Evolutionary conservation across 2,888 invertebrate genomes (phyloP).

Genomic region (Lydus trimaculatus): DNA sequence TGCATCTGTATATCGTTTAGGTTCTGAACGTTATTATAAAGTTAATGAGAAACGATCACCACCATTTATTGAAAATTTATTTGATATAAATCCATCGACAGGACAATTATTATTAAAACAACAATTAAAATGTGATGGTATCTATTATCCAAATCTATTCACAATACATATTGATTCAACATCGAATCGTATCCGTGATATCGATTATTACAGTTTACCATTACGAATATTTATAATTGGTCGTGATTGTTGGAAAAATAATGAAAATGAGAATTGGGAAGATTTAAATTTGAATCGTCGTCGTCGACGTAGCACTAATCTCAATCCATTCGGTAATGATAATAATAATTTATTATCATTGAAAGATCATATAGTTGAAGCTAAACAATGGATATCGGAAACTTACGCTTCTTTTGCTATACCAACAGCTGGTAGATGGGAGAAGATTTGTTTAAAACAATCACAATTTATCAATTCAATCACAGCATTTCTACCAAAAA

Average conservation of each 20-base stretch:
- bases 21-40: slow-evolving; percentile 79
- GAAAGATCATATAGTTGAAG: slow-evolving; percentile 75
- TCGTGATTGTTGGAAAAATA: slow-evolving; percentile 71
- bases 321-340: slow-evolving; percentile 49
- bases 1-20: slow-evolving; percentile 80
- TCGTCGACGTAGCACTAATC: slow-evolving; percentile 34
- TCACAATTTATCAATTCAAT: slow-evolving; percentile 84
- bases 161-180: slow-evolving; percentile 88
- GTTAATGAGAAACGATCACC: slow-evolving; percentile 84
- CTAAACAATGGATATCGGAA: slow-evolving; percentile 86
- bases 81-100: slow-evolving; percentile 76
- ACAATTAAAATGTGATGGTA: slow-evolving; percentile 78
- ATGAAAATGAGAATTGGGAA: slow-evolving; percentile 54
- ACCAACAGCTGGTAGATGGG: slow-evolving; percentile 81
- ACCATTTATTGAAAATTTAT: slow-evolving; percentile 79
- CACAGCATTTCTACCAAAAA: slow-evolving; percentile 77
- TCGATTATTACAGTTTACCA: slow-evolving; percentile 84
- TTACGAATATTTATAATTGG: slow-evolving; percentile 79
- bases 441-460: slow-evolving; percentile 79
- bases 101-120: slow-evolving; percentile 79
- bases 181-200: slow-evolving; percentile 77
- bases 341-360: slow-evolving; percentile 70
- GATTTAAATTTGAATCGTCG: slow-evolving; percentile 26
- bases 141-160: slow-evolving; percentile 84
- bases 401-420: slow-evolving; percentile 88